A percentile compares a stretch with the other conserved stretches of the same genome.
phyloP scores from a whole-genome alignment of 2,113 vertebrate species.

The Anhinga rufa region DNA sequence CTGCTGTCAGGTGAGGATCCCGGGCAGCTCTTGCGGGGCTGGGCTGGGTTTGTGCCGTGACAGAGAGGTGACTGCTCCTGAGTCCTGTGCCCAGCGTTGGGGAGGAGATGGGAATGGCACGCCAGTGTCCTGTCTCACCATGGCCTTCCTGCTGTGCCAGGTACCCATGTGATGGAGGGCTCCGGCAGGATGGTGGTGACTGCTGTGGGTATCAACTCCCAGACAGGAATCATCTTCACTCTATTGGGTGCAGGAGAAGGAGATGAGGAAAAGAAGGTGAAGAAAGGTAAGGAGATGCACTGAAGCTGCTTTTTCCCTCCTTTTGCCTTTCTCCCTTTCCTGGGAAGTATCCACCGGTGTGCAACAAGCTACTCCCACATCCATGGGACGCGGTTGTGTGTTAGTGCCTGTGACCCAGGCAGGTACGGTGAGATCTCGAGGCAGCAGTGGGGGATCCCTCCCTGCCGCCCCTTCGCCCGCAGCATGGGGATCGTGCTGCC shows the following conservation, averaged over 20 bases:
- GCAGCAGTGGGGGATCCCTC: not conserved
- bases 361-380: not conserved
- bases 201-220: slow-evolving; percentile 93
- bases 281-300: slow-evolving; percentile 86
- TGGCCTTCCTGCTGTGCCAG: slow-evolving; percentile 51
- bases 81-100: rapidly evolving
- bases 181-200: slow-evolving; percentile 93
- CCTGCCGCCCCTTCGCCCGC: not conserved
- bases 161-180: slow-evolving; percentile 98
- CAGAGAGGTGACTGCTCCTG: rapidly evolving
- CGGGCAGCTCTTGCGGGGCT: rapidly evolving
- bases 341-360: not conserved
- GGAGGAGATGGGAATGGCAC: not conserved
- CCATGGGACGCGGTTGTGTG: not conserved
- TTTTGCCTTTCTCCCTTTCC: not conserved
- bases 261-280: slow-evolving; percentile 89
- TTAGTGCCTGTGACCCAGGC: not conserved
- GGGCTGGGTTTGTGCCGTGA: not conserved
- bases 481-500: not conserved
- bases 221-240: slow-evolving; percentile 97
- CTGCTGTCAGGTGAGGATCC: slow-evolving; percentile 85
- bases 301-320: not conserved
- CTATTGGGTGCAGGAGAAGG: slow-evolving; percentile 86
- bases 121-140: not conserved
- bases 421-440: not conserved